Percentiles rank a stretch among this genome's conserved stretches.
Conservation (phyloP, 2,797 vertebrate species). For the Coreius guichenoti region DNA sequence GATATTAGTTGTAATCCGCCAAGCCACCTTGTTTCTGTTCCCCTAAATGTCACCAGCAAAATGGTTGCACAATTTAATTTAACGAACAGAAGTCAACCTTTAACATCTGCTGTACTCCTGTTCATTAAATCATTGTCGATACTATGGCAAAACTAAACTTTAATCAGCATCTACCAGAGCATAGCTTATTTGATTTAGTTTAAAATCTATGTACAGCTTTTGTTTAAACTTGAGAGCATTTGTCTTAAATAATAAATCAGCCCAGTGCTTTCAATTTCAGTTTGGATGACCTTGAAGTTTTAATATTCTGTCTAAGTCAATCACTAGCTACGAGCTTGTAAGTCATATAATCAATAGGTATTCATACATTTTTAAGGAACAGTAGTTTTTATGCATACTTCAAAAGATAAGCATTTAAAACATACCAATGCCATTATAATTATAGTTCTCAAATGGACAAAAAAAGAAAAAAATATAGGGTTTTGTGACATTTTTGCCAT, state of each 20-base stretch:
- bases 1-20: constrained; percentile 28
- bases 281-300: not conserved
- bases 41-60: constrained; percentile 39
- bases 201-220: constrained; percentile 5
- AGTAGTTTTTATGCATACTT: not conserved
- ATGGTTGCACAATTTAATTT: constrained; percentile 44
- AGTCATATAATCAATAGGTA: not conserved
- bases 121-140: constrained; percentile 34
- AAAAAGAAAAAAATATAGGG: not conserved
- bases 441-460: not conserved
- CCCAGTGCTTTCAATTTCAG: not conserved
- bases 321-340: not conserved
- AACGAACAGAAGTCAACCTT: constrained; percentile 45
- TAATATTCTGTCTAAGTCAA: not conserved
- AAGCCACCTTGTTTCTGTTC: constrained; percentile 31
- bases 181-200: constrained; percentile 31
- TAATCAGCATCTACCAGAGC: constrained; percentile 33
- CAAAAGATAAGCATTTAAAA: not conserved
- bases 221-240: constrained; percentile 16
- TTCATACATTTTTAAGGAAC: not conserved
- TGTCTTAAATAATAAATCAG: constrained; percentile 19
- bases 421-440: not conserved
- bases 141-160: constrained; percentile 37
- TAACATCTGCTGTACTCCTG: constrained; percentile 35
- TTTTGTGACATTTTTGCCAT: not conserved